These are phyloP conservation scores for Drosophila ambigua DNA, from an alignment of 1,140 invertebrate genomes.

Conservation along the genomic window DNA sequence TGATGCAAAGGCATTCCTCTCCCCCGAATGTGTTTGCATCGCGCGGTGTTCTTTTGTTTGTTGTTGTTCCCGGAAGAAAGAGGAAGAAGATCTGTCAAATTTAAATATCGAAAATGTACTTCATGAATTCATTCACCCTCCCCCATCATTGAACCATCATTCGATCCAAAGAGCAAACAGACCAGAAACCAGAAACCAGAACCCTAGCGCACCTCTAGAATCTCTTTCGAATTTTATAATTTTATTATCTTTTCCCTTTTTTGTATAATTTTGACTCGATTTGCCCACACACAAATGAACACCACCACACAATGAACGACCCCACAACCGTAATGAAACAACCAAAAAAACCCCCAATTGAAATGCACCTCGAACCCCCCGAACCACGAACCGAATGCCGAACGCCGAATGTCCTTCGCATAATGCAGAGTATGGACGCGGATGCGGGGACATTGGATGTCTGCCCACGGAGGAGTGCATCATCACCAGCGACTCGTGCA, in stretches of 20 bases:
- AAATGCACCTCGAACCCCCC: not conserved
- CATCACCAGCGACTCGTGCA: slow-evolving; percentile 89
- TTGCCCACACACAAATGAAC: not conserved
- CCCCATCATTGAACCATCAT: slow-evolving; percentile 41
- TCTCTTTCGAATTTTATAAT: not conserved
- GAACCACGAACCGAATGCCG: not conserved
- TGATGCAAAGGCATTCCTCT: not conserved
- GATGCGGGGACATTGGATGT: slow-evolving; percentile 90
- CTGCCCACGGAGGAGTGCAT: slow-evolving; percentile 88
- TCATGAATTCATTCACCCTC: slow-evolving; percentile 51
- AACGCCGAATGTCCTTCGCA: slow-evolving; percentile 4
- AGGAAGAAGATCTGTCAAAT: not conserved
- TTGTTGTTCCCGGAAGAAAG: not conserved
- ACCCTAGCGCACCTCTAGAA: slow-evolving; percentile 22
- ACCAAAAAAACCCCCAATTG: not conserved
- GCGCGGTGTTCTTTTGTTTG: not conserved
- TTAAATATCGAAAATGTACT: not conserved
- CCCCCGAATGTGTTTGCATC: not conserved
- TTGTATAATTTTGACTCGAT: slow-evolving; percentile 29
- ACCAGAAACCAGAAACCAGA: slow-evolving; percentile 3
- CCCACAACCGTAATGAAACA: not conserved
- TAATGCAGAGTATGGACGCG: slow-evolving; percentile 88
- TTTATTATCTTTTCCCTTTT: slow-evolving; percentile 7
- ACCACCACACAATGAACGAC: no score
- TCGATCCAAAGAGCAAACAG: not conserved